Evolutionary conservation across 2,888 invertebrate species (phyloP).

Genomic region (Sphinx pinastri): DNA sequence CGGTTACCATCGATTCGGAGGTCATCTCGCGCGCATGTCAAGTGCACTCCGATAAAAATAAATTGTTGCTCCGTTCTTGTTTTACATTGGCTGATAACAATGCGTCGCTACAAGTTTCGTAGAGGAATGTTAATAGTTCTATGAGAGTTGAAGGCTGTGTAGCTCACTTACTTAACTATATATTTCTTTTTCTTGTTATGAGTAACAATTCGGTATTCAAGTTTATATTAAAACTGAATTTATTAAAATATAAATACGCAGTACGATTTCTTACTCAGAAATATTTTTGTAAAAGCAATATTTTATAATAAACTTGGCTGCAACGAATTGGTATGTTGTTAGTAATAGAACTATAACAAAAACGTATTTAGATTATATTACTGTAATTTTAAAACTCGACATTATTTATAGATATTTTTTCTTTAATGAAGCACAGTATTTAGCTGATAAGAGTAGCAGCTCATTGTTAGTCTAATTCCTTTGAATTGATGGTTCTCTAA

Average conservation of each 20-base stretch:
- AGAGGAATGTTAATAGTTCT: not conserved
- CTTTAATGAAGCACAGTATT: not conserved
- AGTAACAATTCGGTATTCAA: no score
- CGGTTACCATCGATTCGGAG: conserved; percentile 76
- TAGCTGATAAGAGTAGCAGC: not conserved
- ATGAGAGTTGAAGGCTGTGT: not conserved
- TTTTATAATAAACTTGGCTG: no score
- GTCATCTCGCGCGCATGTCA: conserved; percentile 75
- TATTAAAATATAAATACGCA: no score
- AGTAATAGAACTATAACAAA: no score
- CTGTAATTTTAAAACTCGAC: no score
- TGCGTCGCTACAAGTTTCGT: not conserved
- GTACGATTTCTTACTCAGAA: no score
- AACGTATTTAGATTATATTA: no score
- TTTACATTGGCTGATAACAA: conserved; percentile 27
- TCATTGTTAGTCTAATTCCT: conserved; percentile 29
- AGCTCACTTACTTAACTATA: not conserved
- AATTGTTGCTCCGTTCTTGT: conserved; percentile 40
- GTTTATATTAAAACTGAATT: no score
- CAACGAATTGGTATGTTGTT: no score
- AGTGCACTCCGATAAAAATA: conserved; percentile 66
- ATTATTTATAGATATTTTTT: not conserved
- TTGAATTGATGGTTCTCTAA: conserved; percentile 38
- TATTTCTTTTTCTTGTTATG: not conserved
- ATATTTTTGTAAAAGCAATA: no score